Base-by-base conservation (phyloP, 35 echinoderm and acorn worm species). In the Strongylocentrotus purpuratus region DNA sequence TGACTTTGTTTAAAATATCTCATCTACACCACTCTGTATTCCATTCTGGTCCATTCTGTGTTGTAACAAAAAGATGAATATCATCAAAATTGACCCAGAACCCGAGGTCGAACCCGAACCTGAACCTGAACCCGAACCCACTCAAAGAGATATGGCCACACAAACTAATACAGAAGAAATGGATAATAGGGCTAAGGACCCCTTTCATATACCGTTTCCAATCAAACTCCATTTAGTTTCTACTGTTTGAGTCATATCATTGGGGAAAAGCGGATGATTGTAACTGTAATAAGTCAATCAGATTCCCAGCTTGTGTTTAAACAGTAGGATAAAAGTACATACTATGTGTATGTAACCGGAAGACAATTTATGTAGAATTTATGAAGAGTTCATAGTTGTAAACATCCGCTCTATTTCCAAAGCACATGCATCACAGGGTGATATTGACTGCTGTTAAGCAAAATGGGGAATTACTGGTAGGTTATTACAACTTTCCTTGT, bases 101-200 rank as follows among this genome's bases (percentile, higher is more conserved):
- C 61, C 65, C 18, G 65, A 7, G 52, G 15, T 18, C 28, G 25
- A 78, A 25, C 22, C 65, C 4, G 18, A 78, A 46, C 87, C 87
- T n/a, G 18, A 78, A 46, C 87, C 87, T 10, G 25, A 78, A 25
- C 22, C 65, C 4, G 18, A 78, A 46, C 87, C 87, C 6, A 15
- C 33, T 46, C 4, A 35, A 28, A 89, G 45, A 89, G 87, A 7
- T 41, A 46, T 89, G 12, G 45, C 87, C 18, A 89, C 87, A 2
- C 87, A 89, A 89, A 89, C 87, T 4, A 89, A 45, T 45, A 46
- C 45, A 45, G 87, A 89, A 31, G 87, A 89, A 89, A 89, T 89
- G 87, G 87, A 89, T 45, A 89, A 89, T 35, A 89, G n/a, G n/a
- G 65, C 65, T 8, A 22, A 78, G 20, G 28, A 31, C 7, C 20